Percentiles rank a stretch among this genome's conserved stretches.
Conservation (phyloP, 30 jellyfish, hydroid and myxozoan species). For the Chrysaora quinquecirrha region DNA sequence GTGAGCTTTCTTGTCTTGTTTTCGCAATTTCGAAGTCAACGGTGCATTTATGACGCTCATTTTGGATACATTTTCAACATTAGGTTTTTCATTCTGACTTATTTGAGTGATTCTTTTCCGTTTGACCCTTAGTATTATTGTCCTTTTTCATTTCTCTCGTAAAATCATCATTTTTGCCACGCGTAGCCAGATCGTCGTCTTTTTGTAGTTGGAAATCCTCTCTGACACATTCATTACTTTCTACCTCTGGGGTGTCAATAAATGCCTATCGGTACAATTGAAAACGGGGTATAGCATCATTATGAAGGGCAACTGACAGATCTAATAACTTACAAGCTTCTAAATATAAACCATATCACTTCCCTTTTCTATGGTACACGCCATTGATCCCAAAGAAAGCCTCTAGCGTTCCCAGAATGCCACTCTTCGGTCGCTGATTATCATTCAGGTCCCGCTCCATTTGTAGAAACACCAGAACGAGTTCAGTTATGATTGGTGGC, state of each 20-base stretch:
- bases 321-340: slow-evolving; percentile 91
- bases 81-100: slow-evolving; percentile 1
- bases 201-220: too few species aligned
- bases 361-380: slow-evolving; percentile 44
- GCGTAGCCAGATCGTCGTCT: too few species aligned
- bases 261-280: slow-evolving; percentile 95
- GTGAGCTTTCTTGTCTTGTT: slow-evolving; percentile 34
- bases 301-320: slow-evolving; percentile 70
- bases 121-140: background rate
- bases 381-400: slow-evolving; percentile 84
- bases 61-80: slow-evolving; percentile 56
- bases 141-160: too few species aligned
- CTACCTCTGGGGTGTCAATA: slow-evolving; percentile 87
- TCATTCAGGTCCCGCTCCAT: slow-evolving; percentile 89
- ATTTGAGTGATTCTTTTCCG: background rate
- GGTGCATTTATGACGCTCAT: slow-evolving; percentile 89
- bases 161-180: background rate
- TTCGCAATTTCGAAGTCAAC: slow-evolving; percentile 54
- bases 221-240: slow-evolving; percentile 41
- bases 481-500: slow-evolving; percentile 90
- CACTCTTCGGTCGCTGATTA: slow-evolving; percentile 60
- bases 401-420: slow-evolving; percentile 70
- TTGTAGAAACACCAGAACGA: slow-evolving; percentile 84
- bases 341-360: slow-evolving; percentile 82
- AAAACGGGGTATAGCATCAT: slow-evolving; percentile 84